Evolutionary conservation across 2,888 invertebrate species (phyloP).

Genomic region (Callyntrura sp.): DNA sequence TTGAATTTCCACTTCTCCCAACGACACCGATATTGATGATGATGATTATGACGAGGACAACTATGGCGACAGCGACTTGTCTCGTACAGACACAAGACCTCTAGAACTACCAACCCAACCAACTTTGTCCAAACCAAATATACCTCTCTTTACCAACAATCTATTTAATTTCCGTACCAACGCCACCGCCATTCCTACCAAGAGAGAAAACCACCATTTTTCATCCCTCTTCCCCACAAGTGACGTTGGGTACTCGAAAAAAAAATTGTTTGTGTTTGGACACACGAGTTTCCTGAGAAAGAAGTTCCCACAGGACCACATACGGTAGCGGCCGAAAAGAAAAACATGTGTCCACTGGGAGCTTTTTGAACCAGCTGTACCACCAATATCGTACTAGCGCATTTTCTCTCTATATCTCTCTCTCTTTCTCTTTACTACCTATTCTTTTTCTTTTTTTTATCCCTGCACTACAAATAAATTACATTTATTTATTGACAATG

Average conservation of each 20-base stretch:
- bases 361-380: conserved; percentile 47
- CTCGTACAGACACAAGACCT: neutral
- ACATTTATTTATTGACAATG: conserved; percentile 75
- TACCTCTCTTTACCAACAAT: no score
- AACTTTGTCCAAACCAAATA: no score
- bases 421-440: no score
- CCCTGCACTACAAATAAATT: conserved; percentile 70
- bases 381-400: neutral
- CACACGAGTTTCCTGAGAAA: conserved; percentile 13
- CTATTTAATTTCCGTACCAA: no score
- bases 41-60: no score
- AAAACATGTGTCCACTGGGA: conserved; percentile 68
- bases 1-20: conserved; percentile 41
- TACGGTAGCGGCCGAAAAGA: no score
- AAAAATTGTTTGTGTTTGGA: conserved; percentile 35
- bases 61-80: conserved; percentile 44
- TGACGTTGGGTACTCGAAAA: neutral
- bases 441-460: conserved; percentile 32
- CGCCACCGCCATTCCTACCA: no score
- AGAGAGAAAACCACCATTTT: conserved; percentile 8
- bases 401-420: neutral
- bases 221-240: neutral
- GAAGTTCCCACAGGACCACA: conserved; percentile 54
- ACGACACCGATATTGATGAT: no score
- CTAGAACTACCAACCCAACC: no score